Conservation (phyloP, 2,888 invertebrate genomes). For the Drosophila neutralis region DNA sequence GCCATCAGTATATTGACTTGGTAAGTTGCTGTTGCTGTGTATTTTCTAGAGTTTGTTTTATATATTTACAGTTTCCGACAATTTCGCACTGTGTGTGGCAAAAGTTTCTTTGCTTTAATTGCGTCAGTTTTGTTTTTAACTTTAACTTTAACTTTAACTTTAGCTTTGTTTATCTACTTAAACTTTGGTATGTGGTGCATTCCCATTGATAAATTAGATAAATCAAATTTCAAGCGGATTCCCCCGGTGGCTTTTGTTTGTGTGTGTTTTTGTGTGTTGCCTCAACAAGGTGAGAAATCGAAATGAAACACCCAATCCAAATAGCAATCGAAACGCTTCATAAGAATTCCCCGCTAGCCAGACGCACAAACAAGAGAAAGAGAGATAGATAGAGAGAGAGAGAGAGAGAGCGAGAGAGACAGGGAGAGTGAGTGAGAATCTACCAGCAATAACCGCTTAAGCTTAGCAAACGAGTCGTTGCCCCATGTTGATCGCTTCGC, state of each 20-base stretch:
- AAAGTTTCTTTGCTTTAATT: slow-evolving; percentile 56
- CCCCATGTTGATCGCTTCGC: slow-evolving; percentile 27
- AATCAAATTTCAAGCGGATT: slow-evolving; percentile 45
- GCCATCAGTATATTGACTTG: slow-evolving; percentile 27
- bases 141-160: slow-evolving; percentile 51
- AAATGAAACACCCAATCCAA: slow-evolving; percentile 52
- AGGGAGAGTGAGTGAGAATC: neutral
- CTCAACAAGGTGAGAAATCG: slow-evolving; percentile 67
- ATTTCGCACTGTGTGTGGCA: slow-evolving; percentile 29
- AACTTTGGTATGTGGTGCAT: slow-evolving; percentile 13
- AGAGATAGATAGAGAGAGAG: neutral
- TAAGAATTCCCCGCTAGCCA: slow-evolving; percentile 54
- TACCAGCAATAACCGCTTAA: slow-evolving; percentile 5
- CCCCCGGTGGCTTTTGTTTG: slow-evolving; percentile 45
- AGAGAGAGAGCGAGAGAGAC: neutral
- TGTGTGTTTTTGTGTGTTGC: slow-evolving; percentile 41
- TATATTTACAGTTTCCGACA: slow-evolving; percentile 41
- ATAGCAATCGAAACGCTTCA: slow-evolving; percentile 22
- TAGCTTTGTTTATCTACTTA: slow-evolving; percentile 30
- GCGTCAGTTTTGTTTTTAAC: slow-evolving; percentile 52
- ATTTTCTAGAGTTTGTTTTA: neutral
- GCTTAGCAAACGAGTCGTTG: slow-evolving; percentile 42
- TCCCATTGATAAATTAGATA: slow-evolving; percentile 66
- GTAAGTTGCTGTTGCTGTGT: slow-evolving; percentile 3
- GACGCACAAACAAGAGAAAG: neutral